Evolutionary conservation across 2,888 invertebrate species (phyloP).

Genomic region (Parasteatoda lunata): DNA sequence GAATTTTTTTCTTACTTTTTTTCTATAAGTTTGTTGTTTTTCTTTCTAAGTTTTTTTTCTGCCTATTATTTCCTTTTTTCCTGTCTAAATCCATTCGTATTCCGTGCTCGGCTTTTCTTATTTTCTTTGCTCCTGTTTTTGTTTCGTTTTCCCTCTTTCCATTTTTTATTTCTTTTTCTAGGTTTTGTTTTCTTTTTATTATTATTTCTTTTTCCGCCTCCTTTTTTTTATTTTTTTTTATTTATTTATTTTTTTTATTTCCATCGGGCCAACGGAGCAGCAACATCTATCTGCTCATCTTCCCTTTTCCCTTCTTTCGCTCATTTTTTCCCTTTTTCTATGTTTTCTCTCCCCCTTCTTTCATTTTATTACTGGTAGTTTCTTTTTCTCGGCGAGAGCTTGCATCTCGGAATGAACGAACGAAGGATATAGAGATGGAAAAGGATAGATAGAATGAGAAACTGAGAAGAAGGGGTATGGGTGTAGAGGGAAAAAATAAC

Average conservation of each 20-base stretch:
- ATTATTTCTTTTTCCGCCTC: conserved; percentile 26
- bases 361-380: conserved; percentile 66
- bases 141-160: conserved; percentile 35
- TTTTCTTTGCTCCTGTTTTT: conserved; percentile 61
- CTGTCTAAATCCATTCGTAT: conserved; percentile 67
- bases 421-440: conserved; percentile 32
- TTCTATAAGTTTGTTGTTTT: conserved; percentile 53
- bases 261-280: conserved; percentile 46
- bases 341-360: conserved; percentile 18
- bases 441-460: conserved; percentile 24
- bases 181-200: conserved; percentile 28
- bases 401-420: background rate
- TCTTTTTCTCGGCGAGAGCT: conserved; percentile 25
- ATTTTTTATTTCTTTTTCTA: conserved; percentile 8
- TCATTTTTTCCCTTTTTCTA: conserved; percentile 27
- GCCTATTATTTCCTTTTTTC: conserved; percentile 34
- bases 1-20: conserved; percentile 34
- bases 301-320: conserved; percentile 23
- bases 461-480: conserved; percentile 22
- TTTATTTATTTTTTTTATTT: conserved; percentile 30
- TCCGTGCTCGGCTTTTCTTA: conserved; percentile 60
- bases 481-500: conserved; percentile 52
- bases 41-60: conserved; percentile 37
- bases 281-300: conserved; percentile 67
- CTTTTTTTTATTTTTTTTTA: conserved; percentile 22